Base-by-base conservation (phyloP, 2,888 invertebrate genomes). In the Agrotis ipsilon region DNA sequence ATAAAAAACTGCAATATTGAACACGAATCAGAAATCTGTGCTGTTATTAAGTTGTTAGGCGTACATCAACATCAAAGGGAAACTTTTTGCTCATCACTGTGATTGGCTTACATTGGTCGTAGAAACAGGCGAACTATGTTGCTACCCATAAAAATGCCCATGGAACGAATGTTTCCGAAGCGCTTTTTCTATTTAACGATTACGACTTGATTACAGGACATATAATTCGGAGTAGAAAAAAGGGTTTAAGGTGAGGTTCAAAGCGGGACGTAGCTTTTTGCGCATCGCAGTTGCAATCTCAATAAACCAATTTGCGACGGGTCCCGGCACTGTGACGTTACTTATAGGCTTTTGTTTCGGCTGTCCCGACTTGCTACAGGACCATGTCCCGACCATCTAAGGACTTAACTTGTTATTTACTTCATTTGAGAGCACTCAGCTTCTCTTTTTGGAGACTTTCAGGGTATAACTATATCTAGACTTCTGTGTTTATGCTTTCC, bases 231-330 rank as follows among this genome's bases (percentile, higher is more conserved):
- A 71, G 55, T 65, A 54, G 59, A 72, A 70, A 82, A 83, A 83
- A 73, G 80, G 74, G 66, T 71, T 72, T 68, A 76, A 74, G 72
- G 60, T 69, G 61, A 75, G 72, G 78, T 84, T 68, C 78, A 74
- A 86, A 84, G 85, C 69, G 85, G 87, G 82, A 77, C 74, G 69
- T 60, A 64, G 66, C 83, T 89, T 89, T 88, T 90, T 91, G 87
- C 87, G 82, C 88, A 89, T 88, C 89, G 89, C 85, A 78, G 90
- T 87, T 90, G 90, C 93, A 92, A 92, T 92, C 92, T 92, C 94
- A 93, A 94, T 94, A 94, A 94, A 94, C 92, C 93, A 94, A 94
- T 94, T 94, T 92, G 93, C 90, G 92, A 92, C 87, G 88, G 89
- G 86, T 80, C 81, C 81, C 65, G 75, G 76, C 83, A 80, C 79